phyloP scores from a whole-genome alignment of 2,797 vertebrate species.

The Clarias fuscus region DNA sequence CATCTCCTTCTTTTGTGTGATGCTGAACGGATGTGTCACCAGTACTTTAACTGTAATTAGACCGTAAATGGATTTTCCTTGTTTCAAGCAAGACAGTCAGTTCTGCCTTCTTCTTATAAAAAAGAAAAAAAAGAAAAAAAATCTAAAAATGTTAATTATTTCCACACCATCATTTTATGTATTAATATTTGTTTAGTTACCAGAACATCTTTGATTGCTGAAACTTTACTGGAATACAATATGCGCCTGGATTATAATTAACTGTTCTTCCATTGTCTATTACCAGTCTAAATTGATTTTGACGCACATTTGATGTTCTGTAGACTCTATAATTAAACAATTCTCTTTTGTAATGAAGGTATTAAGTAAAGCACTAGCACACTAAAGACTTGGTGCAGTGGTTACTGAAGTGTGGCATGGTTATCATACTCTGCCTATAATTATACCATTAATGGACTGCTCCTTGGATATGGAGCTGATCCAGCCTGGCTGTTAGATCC shows the following conservation, averaged over 20 bases:
- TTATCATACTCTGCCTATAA: constrained; percentile 54
- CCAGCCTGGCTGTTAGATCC: constrained; percentile 10
- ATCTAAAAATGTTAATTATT: constrained; percentile 5
- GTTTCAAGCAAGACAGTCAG: constrained; percentile 8
- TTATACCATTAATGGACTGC: constrained; percentile 55
- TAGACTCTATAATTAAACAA: constrained; percentile 58
- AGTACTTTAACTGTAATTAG: constrained; percentile 24
- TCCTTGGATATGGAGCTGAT: constrained; percentile 41
- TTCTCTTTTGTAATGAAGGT: constrained; percentile 60
- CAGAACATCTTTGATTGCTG: constrained; percentile 34
- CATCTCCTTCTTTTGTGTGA: constrained; percentile 4
- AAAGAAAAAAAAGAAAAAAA: not conserved
- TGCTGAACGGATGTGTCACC: constrained; percentile 19
- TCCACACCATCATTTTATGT: not conserved
- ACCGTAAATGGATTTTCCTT: constrained; percentile 20
- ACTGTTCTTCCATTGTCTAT: constrained; percentile 40
- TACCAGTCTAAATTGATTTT: constrained; percentile 48
- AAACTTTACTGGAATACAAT: constrained; percentile 24
- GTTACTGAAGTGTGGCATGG: constrained; percentile 52
- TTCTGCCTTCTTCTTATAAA: not conserved
- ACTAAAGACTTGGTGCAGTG: constrained; percentile 48
- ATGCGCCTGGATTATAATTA: constrained; percentile 45
- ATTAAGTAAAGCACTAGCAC: constrained; percentile 54
- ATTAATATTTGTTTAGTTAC: constrained; percentile 24
- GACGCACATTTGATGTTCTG: constrained; percentile 52